Base-by-base conservation (phyloP, 2,888 invertebrate genomes). In the Shargacucullia verbasci region DNA sequence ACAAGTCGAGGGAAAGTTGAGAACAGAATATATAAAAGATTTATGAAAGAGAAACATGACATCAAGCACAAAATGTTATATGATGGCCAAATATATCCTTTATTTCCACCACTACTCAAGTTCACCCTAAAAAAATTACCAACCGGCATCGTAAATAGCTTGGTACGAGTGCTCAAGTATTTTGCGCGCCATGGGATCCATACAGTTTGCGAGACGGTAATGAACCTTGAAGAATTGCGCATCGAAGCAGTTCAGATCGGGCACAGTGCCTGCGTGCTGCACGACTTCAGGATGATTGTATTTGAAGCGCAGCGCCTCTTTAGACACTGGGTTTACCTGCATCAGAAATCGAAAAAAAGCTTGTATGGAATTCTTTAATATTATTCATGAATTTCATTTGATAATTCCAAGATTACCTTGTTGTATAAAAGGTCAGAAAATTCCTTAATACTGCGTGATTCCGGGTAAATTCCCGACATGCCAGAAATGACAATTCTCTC, bases 81-180 rank as follows among this genome's bases (percentile, higher is more conserved):
- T n/a, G n/a, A n/a, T n/a, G n/a, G n/a, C n/a, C n/a, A n/a, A n/a
- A n/a, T n/a, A n/a, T n/a, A n/a, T n/a, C n/a, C n/a, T n/a, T n/a
- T n/a, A n/a, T n/a, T n/a, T n/a, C n/a, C n/a, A n/a, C n/a, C n/a
- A n/a, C n/a, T n/a, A n/a, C n/a, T n/a, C n/a, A n/a, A n/a, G n/a
- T n/a, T n/a, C 20, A 20, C 2, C 2, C 4, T 20, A 3, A 4
- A 20, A 20, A 3, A 3, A 20, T 20, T 20, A 43, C 61, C 55
- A 27, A 70, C 95, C 95, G 41, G 97, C 95, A 90, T 97, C 97
- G 49, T 96, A 94, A 40, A 97, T 95, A 33, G 96, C 96, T 82
- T 97, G 97, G 78, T 96, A 96, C 0, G 96, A 92, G 1, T 95
- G 95, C 82, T 97, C 98, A 52, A 97, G 91, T 15, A 97, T 83